Evolutionary conservation across 2,113 vertebrate species (phyloP), one percentile per base, ranked within the genome.

Genomic region (Blennius ocellaris): DNA sequence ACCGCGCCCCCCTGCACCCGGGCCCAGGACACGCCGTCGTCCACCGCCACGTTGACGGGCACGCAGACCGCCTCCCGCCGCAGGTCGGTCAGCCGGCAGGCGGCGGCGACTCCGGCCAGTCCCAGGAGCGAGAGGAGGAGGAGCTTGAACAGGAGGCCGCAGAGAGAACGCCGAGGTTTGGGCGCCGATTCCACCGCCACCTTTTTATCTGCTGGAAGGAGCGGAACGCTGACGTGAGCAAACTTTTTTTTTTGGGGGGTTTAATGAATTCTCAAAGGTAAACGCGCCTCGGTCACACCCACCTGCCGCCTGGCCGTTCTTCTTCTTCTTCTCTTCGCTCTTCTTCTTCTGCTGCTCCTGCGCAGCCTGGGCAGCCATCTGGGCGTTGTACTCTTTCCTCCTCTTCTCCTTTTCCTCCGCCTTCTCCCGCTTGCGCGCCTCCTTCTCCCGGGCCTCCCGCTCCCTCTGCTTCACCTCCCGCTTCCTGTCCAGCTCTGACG

Each of bases 401-500:
- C 96, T 95, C 75, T 92, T 96, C 78, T 98, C 97, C 87, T 99
- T 99, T 73, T 98, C 97, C 64, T 98, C 96, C 0, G 97, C 97
- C 87, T 99, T 99, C 90, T 97, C 96, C 76, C 94, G 92, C 82
- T 96, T 98, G 44, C 95, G 93, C 58, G 94, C 68, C 45, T 98
- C 97, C 74, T 94, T 93, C 79, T 99, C 96, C 51, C 93, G 90
- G 17, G 96, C 97, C 79, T 99, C 98, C 75, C 93, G 96, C 14
- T 95, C 95, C 61, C 93, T 92, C 88, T 96, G 96, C 71, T 96
- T 96, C 8, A 92, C 94, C 87, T 99, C 97, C 8, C 87, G 95
- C 86, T 96, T 98, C 93, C 92, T 96, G 87, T 98, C 97, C 39
- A 92, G 92, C 84, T 96, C 98, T 99, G 67, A 8, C 6, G 10